Conservation (phyloP, 2,888 invertebrate genomes). For the Hedychridium roseum region DNA sequence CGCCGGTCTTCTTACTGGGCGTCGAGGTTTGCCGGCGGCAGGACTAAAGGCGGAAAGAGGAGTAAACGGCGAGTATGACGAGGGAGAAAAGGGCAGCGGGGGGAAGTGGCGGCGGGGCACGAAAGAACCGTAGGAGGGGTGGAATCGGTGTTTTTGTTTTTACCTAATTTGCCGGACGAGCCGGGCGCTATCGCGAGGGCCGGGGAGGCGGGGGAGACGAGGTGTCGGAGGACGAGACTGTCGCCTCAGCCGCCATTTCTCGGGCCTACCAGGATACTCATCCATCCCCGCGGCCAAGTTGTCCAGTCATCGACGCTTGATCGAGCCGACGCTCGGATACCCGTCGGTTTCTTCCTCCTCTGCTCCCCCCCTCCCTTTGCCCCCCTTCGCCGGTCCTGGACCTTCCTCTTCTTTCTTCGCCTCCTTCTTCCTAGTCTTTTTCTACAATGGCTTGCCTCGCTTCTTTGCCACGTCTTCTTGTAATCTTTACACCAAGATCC, state of each 20-base stretch:
- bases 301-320: slow-evolving; percentile 59
- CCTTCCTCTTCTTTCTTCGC: slow-evolving; percentile 22
- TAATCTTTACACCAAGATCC: neutral
- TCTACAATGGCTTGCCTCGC: slow-evolving; percentile 14
- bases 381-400: slow-evolving; percentile 16
- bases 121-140: neutral
- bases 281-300: slow-evolving; percentile 42
- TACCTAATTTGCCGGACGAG: slow-evolving; percentile 56
- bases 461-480: slow-evolving; percentile 4
- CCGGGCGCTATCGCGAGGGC: slow-evolving; percentile 24
- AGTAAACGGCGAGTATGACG: too few relatives aligned
- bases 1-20: too few relatives aligned
- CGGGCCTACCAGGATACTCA: slow-evolving; percentile 38
- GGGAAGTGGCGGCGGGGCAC: neutral
- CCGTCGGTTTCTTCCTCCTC: slow-evolving; percentile 15
- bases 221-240: slow-evolving; percentile 29
- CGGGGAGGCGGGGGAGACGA: slow-evolving; percentile 3
- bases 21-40: too few relatives aligned
- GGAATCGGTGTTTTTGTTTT: slow-evolving; percentile 52
- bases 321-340: slow-evolving; percentile 54
- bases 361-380: slow-evolving; percentile 12
- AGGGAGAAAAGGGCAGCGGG: neutral
- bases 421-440: slow-evolving; percentile 18
- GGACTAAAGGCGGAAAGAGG: too few relatives aligned
- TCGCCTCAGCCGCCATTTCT: slow-evolving; percentile 42